Evolutionary conservation across 2,113 vertebrate genomes (phyloP).

Genomic region (Anarrhichthys ocellatus): DNA sequence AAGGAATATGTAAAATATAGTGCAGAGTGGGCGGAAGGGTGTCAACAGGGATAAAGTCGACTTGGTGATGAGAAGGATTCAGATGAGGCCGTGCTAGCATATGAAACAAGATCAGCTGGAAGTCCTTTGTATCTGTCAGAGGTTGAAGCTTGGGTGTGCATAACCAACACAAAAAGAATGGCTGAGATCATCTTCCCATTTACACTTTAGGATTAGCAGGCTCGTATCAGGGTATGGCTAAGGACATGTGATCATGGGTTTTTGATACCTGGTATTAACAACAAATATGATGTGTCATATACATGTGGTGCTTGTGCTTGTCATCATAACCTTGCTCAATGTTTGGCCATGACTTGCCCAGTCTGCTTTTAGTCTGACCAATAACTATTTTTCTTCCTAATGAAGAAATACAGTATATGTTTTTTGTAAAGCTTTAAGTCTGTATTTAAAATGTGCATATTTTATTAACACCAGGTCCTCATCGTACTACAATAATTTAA

Average conservation of each 20-base stretch:
- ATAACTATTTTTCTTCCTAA: too few relatives aligned
- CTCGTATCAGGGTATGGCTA: too few relatives aligned
- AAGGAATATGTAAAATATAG: constrained; percentile 40
- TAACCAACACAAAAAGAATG: background rate
- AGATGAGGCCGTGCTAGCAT: constrained; percentile 44
- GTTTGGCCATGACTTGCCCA: background rate
- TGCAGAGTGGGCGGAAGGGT: constrained; percentile 48
- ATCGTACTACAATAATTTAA: too few relatives aligned
- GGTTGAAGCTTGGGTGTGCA: background rate
- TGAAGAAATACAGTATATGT: too few relatives aligned
- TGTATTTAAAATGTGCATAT: too few relatives aligned
- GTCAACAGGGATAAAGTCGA: constrained; percentile 52
- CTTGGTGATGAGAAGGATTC: constrained; percentile 39
- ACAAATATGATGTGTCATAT: background rate
- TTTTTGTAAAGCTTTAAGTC: too few relatives aligned
- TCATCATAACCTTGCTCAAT: background rate
- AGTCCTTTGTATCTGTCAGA: background rate
- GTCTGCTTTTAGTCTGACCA: background rate
- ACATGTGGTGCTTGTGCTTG: background rate
- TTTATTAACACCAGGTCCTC: too few relatives aligned
- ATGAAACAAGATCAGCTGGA: constrained; percentile 30
- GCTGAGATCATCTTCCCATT: too few relatives aligned
- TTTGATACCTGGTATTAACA: background rate
- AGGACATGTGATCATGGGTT: background rate
- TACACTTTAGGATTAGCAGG: too few relatives aligned